These are phyloP conservation scores for Tanypteryx hageni DNA, from an alignment of 2,888 invertebrate species.

Conservation along the genomic window DNA sequence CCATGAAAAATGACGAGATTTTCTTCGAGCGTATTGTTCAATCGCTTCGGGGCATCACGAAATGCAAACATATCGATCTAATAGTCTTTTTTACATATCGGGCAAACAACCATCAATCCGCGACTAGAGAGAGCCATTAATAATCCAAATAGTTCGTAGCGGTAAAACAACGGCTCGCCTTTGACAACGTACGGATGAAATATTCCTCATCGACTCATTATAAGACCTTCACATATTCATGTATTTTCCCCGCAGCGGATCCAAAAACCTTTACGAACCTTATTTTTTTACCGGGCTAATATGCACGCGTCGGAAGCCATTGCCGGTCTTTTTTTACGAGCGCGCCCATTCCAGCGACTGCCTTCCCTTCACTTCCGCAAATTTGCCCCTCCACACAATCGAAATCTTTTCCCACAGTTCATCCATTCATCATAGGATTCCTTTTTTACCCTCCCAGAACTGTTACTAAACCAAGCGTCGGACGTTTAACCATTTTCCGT, in stretches of 20 bases:
- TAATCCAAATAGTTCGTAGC: not conserved
- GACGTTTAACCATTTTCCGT: too few species aligned
- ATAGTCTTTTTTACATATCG: not conserved
- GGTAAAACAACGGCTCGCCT: not conserved
- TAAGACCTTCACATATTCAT: not conserved
- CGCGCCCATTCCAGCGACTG: too few species aligned
- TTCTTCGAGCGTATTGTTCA: not conserved
- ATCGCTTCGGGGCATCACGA: not conserved
- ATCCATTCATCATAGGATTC: too few species aligned
- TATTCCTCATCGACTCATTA: not conserved
- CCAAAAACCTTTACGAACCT: not conserved
- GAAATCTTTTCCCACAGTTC: too few species aligned
- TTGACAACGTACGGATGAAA: not conserved
- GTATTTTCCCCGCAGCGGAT: not conserved
- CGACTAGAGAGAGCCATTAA: not conserved
- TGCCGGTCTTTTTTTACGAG: too few species aligned
- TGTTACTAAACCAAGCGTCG: too few species aligned
- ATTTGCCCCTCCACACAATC: too few species aligned
- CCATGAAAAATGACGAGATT: conserved; percentile 52
- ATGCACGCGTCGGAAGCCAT: not conserved
- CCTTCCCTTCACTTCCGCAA: too few species aligned
- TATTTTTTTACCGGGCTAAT: not conserved
- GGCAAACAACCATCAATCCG: not conserved
- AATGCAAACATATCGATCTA: conserved; percentile 26
- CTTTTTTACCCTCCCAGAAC: too few species aligned